A percentile compares a stretch with the other conserved stretches of the same genome.
Conservation (phyloP, 2,113 vertebrate genomes). For the Pygoscelis adeliae region DNA sequence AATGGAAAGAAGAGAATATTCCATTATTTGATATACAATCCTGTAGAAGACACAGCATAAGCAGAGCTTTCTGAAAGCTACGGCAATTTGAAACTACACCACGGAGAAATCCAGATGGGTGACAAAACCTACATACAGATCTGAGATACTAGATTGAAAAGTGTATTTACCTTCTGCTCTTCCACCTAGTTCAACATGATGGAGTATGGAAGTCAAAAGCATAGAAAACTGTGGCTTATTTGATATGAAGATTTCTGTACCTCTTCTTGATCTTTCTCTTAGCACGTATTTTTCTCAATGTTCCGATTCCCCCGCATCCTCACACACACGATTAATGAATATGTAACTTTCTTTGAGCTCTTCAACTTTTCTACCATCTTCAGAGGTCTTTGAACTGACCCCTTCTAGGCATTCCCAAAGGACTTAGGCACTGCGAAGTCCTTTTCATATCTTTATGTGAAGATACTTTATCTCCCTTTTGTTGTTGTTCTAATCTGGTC, state of each 20-base stretch:
- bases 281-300: accelerated
- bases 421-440: not conserved
- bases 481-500: not conserved
- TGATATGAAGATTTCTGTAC: not conserved
- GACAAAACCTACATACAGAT: not conserved
- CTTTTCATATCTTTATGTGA: not conserved
- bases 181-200: not conserved
- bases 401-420: not conserved
- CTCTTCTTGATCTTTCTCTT: not conserved
- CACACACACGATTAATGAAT: not conserved
- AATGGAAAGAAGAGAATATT: not conserved
- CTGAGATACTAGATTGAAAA: not conserved
- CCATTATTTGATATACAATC: not conserved
- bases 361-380: not conserved
- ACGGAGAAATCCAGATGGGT: not conserved
- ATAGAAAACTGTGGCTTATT: not conserved
- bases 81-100: not conserved
- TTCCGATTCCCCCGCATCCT: accelerated
- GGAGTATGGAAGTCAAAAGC: not conserved
- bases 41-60: not conserved
- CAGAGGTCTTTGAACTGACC: not conserved
- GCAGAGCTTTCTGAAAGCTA: not conserved
- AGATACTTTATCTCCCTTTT: not conserved
- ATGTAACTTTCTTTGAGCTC: not conserved
- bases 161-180: not conserved